phyloP scores from a whole-genome alignment of 2,113 vertebrate genomes.

The Dissostichus mawsoni region DNA sequence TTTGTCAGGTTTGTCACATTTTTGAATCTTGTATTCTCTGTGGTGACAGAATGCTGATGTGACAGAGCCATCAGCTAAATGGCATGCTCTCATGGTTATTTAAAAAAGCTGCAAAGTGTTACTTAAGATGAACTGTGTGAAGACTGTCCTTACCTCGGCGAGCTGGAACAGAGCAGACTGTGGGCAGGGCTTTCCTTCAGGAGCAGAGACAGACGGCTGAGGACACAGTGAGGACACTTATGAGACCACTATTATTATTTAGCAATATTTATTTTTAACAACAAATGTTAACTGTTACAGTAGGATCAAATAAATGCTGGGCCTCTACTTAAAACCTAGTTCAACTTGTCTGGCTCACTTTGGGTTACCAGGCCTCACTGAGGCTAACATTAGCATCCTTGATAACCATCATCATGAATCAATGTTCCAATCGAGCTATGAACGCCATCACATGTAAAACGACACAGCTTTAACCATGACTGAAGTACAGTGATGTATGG shows the following conservation, averaged over 20 bases:
- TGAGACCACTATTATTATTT: not conserved
- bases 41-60: not conserved
- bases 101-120: not conserved
- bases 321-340: not conserved
- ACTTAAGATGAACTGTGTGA: not conserved
- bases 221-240: conserved; percentile 50
- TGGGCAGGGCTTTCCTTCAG: conserved; percentile 87
- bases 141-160: conserved; percentile 84
- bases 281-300: not conserved
- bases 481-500: not conserved
- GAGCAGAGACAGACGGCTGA: conserved; percentile 82
- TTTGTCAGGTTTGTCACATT: too few relatives aligned
- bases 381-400: not conserved
- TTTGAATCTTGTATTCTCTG: not conserved
- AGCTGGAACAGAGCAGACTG: conserved; percentile 91
- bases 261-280: not conserved
- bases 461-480: too few relatives aligned
- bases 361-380: not conserved
- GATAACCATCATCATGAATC: not conserved
- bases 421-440: not conserved
- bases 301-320: not conserved
- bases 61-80: not conserved
- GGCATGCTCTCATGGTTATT: not conserved
- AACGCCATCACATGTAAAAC: not conserved
- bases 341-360: too few relatives aligned